These are phyloP conservation scores for Drosophila novamexicana DNA, from an alignment of 1,140 invertebrate genomes.

Conservation along the genomic window DNA sequence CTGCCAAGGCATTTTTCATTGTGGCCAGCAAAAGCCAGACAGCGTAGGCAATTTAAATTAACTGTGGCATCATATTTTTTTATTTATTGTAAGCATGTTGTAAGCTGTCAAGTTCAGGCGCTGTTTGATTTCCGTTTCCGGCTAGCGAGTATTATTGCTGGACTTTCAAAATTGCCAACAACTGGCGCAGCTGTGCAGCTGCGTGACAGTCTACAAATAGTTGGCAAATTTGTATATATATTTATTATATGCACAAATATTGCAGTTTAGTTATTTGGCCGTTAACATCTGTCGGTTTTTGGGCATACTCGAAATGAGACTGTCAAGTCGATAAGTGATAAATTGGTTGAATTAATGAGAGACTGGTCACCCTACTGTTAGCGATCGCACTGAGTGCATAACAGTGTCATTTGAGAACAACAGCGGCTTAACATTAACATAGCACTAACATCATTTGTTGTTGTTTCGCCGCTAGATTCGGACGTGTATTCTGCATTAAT, in stretches of 20 bases:
- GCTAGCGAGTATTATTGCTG: not conserved
- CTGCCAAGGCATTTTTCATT: not conserved
- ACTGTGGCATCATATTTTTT: not conserved
- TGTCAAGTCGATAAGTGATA: not conserved
- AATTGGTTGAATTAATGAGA: not conserved
- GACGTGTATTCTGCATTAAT: constrained; percentile 23
- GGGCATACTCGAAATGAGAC: constrained; percentile 6
- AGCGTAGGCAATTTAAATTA: not conserved
- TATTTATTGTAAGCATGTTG: not conserved
- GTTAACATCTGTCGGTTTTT: not conserved
- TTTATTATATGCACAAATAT: not conserved
- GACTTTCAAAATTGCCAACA: not conserved
- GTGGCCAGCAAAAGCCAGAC: too few species aligned
- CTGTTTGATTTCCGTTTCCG: constrained; percentile 3
- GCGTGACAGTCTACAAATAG: not conserved
- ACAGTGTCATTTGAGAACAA: constrained; percentile 38
- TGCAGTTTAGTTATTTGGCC: not conserved
- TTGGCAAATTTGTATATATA: too few species aligned
- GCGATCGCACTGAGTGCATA: constrained; percentile 27
- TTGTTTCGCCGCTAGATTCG: constrained; percentile 42
- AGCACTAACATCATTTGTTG: constrained; percentile 37
- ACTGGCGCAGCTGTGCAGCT: not conserved
- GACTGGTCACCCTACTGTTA: constrained; percentile 24
- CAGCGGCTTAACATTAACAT: constrained; percentile 42
- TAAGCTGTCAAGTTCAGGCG: not conserved